A percentile compares a stretch with the other conserved stretches of the same genome.
phyloP scores from a whole-genome alignment of 2,113 vertebrate genomes.

The Cichladusa arquata region DNA sequence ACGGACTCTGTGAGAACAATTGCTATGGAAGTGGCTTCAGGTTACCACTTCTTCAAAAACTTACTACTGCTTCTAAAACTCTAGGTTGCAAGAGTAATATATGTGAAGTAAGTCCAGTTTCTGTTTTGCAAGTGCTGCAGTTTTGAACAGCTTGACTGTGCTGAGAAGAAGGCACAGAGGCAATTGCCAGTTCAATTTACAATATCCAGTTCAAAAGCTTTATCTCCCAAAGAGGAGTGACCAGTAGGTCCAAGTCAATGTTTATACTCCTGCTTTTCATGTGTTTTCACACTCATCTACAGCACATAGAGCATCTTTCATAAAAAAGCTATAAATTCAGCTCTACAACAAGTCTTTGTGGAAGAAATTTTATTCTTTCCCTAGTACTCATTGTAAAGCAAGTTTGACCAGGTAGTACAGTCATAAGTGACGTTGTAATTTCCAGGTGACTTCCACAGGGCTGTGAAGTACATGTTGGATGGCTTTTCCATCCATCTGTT shows the following conservation, averaged over 20 bases:
- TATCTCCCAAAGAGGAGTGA: not conserved
- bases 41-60: not conserved
- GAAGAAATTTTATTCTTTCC: not conserved
- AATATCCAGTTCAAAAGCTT: not conserved
- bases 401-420: not conserved
- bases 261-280: not conserved
- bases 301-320: not conserved
- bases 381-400: not conserved
- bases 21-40: not conserved
- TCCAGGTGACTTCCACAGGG: not conserved
- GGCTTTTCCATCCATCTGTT: not conserved
- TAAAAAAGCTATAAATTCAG: not conserved
- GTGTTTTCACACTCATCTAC: not conserved
- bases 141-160: not conserved
- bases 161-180: not conserved
- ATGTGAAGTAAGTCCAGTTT: not conserved
- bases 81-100: not conserved
- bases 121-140: not conserved
- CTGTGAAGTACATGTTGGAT: not conserved
- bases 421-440: not conserved
- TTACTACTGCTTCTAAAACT: not conserved
- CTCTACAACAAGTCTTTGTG: not conserved
- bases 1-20: not conserved
- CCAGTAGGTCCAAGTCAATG: not conserved
- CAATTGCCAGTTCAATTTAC: not conserved